Conservation (phyloP, 2,797 vertebrate genomes). For the Ceryle rudis region DNA sequence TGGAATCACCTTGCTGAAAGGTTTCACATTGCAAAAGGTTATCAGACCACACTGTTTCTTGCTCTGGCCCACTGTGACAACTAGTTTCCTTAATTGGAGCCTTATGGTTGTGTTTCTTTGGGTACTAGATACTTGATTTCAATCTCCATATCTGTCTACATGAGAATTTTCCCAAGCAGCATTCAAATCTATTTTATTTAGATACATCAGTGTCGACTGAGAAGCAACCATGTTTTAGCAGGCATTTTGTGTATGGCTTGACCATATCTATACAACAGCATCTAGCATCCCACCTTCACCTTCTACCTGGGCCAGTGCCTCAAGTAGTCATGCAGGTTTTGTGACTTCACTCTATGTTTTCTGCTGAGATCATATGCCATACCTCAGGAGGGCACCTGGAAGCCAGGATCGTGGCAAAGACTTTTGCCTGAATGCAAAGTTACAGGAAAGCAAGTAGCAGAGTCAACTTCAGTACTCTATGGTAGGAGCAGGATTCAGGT, state of each 20-base stretch:
- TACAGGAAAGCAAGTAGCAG: background rate
- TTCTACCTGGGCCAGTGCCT: background rate
- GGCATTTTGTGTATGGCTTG: background rate
- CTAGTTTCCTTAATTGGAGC: background rate
- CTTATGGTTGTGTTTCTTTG: background rate
- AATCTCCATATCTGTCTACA: background rate
- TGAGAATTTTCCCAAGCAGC: background rate
- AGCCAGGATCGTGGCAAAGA: background rate
- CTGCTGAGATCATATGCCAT: fast-evolving
- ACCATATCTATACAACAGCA: background rate
- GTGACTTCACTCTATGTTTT: background rate
- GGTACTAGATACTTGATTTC: background rate
- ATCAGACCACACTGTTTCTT: background rate
- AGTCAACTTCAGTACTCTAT: background rate
- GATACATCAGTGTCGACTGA: background rate
- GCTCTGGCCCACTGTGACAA: background rate
- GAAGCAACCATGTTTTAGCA: background rate
- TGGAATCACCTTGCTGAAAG: background rate
- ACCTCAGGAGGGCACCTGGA: background rate
- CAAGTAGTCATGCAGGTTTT: background rate
- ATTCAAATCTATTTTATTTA: background rate
- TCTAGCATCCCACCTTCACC: background rate
- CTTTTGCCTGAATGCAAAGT: background rate
- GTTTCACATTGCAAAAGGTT: background rate
- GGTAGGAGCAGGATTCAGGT: background rate